Conservation (phyloP, 2,113 vertebrate genomes). For the Sorex fumeus region DNA sequence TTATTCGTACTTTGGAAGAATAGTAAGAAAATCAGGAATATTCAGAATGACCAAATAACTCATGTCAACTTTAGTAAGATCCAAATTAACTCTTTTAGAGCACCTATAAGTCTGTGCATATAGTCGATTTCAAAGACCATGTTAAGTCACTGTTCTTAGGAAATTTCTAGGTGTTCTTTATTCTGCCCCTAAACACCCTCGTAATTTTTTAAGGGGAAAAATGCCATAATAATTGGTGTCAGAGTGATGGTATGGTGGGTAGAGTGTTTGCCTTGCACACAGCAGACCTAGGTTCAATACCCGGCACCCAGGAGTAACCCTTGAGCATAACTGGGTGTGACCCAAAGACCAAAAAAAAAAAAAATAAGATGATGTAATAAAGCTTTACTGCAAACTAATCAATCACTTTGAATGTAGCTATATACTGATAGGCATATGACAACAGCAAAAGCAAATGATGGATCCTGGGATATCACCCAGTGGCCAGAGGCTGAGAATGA, state of each 20-base stretch:
- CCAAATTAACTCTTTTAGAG: constrained; percentile 19
- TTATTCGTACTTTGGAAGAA: constrained; percentile 72
- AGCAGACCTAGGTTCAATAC: too few species aligned
- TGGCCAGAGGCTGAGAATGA: too few species aligned
- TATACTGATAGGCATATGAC: constrained; percentile 88
- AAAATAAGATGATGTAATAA: too few species aligned
- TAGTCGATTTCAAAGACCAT: constrained; percentile 66
- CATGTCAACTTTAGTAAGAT: constrained; percentile 58
- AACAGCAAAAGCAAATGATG: constrained; percentile 52
- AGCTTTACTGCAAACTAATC: constrained; percentile 88
- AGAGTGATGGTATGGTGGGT: too few species aligned
- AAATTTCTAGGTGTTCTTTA: constrained; percentile 77
- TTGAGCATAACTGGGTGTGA: too few species aligned
- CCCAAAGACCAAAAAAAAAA: too few species aligned
- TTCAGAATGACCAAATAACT: constrained; percentile 15
- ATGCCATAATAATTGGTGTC: constrained; percentile 74
- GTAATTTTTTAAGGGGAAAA: constrained; percentile 89
- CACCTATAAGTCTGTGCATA: constrained; percentile 8
- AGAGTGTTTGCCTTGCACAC: too few species aligned
- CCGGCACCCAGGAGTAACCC: too few species aligned
- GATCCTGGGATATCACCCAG: too few species aligned
- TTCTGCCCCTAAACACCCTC: constrained; percentile 75
- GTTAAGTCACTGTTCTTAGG: constrained; percentile 73
- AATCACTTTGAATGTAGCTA: constrained; percentile 89
- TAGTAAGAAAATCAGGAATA: constrained; percentile 75